Evolutionary conservation across 2,113 vertebrate genomes (phyloP), one percentile per base, ranked within the genome.

Genomic region (Lota lota): DNA sequence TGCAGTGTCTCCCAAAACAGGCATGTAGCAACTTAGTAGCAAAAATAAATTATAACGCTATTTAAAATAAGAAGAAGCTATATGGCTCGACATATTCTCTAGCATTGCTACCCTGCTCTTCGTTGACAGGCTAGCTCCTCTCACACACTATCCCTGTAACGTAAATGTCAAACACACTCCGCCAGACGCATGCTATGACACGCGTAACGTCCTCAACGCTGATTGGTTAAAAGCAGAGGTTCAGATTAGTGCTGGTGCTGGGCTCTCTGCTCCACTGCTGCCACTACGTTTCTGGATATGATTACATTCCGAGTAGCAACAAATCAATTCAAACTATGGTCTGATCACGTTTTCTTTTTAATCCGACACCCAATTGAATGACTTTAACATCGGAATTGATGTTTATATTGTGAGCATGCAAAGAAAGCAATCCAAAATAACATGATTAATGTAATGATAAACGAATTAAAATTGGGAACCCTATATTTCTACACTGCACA

Each of bases 151-250:
- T 74, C 83, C 66, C 40, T 47, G 40, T 47, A 47, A 47, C 40
- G 81, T 83, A 85, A 91, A 91, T 90, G 90, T 93, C 91, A 92
- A 80, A 85, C 89, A 74, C 78, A 73, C 65, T 79, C 80, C 70
- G 73, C 77, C 73, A 14, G 40, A 82, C 75, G 80, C 79, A 68
- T 75, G 61, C 75, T 70, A 81, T 68, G 68, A 73, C 84, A 70
- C 61, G 78, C 22, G 51, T 21, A 85, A 76, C 77, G 75, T 66
- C 60, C 62, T 51, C 7, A 22, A 33, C 61, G 28, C 71, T 73
- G 67, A 89, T 91, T 93, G 87, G 91, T 60, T 20, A 10, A 60
- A 15, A 22, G 12, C 21, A 22, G 3, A 22, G 58, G 58, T 14
- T 15, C 12, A 22, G 19, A 14, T 21, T 21, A 8, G 28, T 33